Conservation (phyloP, 2,113 vertebrate genomes). For the Anguilla japonica region DNA sequence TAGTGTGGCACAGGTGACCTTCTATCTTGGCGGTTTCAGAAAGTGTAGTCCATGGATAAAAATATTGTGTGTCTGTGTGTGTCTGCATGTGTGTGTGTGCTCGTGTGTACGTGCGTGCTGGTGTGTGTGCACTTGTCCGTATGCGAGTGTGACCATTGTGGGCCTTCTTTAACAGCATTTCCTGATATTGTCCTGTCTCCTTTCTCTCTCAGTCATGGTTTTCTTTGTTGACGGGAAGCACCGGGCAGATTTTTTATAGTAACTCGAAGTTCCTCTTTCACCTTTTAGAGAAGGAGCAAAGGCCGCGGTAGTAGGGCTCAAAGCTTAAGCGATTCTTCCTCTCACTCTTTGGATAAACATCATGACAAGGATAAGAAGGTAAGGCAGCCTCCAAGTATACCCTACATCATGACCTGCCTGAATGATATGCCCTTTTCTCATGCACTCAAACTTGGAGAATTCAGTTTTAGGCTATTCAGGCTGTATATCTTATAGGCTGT, state of each 20-base stretch:
- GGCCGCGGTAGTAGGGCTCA: constrained; percentile 96
- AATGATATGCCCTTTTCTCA: constrained; percentile 30
- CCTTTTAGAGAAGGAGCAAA: constrained; percentile 97
- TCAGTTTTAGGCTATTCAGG: not conserved
- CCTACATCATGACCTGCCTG: constrained; percentile 37
- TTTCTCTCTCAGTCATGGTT: constrained; percentile 21
- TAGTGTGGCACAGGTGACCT: not conserved
- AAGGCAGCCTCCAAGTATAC: constrained; percentile 74
- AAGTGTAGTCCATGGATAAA: not conserved
- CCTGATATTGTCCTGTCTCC: not conserved
- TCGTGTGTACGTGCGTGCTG: not conserved
- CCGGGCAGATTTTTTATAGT: constrained; percentile 56
- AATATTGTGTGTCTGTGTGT: not conserved
- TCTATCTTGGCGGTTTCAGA: not conserved
- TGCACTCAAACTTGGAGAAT: constrained; percentile 13
- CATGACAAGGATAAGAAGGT: constrained; percentile 96
- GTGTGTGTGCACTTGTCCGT: not conserved
- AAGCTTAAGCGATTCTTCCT: constrained; percentile 98
- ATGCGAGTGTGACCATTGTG: constrained; percentile 7
- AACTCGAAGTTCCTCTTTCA: constrained; percentile 83
- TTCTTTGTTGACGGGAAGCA: constrained; percentile 26
- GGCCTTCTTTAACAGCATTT: constrained; percentile 1
- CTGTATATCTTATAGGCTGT: not conserved
- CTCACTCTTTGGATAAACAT: constrained; percentile 97
- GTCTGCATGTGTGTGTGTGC: constrained; percentile 2